Base-by-base conservation (phyloP, 2,888 invertebrate genomes). In the Rhorus exstirpatorius region DNA sequence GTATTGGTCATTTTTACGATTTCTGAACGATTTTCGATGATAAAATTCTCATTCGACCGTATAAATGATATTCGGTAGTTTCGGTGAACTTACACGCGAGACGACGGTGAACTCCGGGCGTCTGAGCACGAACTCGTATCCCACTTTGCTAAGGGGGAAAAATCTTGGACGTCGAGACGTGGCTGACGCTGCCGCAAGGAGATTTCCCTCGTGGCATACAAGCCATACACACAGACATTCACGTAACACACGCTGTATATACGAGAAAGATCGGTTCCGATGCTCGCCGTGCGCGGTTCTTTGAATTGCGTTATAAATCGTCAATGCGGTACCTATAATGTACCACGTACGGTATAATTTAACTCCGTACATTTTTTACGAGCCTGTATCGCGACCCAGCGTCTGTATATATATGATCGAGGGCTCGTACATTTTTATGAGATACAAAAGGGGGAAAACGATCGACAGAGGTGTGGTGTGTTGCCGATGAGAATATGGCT, bases 291-390 rank as follows among this genome's bases (percentile, higher is more conserved):
- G 14, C 68, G 24, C 63, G 63, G 76, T 75, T 86, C 80, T 83
- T 68, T 71, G 81, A 77, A 86, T 84, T 80, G 84, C 81, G 83
- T 83, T 84, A 83, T 86, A 84, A 86, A 86, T 86, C 80, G 83
- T 68, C 80, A 84, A 83, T 80, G 81, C 83, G 77, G 72, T 79
- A 60, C 79, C 84, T 83, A 86, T 84, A 84, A 83, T 84, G 79
- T 85, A 85, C 78, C 75, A 71, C 83, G 70, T 81, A 85, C 80
- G 78, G 81, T 84, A 83, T 86, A 86, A 85, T 86, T 86, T 86
- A 60, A 81, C 83, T 83, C 46, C 75, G 49, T 77, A 65, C 76
- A 80, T 83, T 84, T 84, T 85, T 84, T 77, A 84, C 76, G 79
- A 77, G 68, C 41, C 68, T 67, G 53, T 61, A 55, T 58, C 53